These are phyloP conservation scores for Ictalurus furcatus DNA, from an alignment of 2,113 vertebrate genomes.

Conservation along the genomic window DNA sequence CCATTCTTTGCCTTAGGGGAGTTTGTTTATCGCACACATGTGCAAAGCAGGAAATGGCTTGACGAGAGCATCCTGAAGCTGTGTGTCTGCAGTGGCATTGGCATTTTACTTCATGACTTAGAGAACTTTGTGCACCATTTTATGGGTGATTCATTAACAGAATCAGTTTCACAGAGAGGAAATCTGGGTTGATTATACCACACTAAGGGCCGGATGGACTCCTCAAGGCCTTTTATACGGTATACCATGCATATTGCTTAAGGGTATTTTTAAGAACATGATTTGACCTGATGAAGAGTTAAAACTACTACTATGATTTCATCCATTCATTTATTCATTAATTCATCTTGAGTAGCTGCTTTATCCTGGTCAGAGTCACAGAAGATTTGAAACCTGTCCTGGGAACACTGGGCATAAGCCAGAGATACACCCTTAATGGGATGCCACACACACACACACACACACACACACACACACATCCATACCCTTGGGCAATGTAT, in stretches of 20 bases:
- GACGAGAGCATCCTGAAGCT: not conserved
- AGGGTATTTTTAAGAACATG: not conserved
- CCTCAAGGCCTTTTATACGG: not conserved
- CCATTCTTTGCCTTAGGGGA: not conserved
- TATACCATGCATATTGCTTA: not conserved
- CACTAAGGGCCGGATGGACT: not conserved
- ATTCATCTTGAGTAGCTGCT: not conserved
- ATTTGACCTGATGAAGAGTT: not conserved
- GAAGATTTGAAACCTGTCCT: not conserved
- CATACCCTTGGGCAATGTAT: no score
- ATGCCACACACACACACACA: not conserved
- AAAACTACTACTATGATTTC: not conserved
- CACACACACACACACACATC: not conserved
- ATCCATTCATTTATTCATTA: not conserved
- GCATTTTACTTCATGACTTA: not conserved
- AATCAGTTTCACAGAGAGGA: not conserved
- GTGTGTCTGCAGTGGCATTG: not conserved
- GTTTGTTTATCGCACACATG: constrained; percentile 8
- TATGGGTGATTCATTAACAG: constrained; percentile 10
- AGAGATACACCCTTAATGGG: not conserved
- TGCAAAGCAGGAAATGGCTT: constrained; percentile 16
- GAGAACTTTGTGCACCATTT: not conserved
- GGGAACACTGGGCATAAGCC: not conserved
- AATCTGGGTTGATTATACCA: not conserved
- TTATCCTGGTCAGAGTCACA: not conserved